Conservation (phyloP, 2,797 vertebrate genomes). For the Scolopax bukidnonensis region DNA sequence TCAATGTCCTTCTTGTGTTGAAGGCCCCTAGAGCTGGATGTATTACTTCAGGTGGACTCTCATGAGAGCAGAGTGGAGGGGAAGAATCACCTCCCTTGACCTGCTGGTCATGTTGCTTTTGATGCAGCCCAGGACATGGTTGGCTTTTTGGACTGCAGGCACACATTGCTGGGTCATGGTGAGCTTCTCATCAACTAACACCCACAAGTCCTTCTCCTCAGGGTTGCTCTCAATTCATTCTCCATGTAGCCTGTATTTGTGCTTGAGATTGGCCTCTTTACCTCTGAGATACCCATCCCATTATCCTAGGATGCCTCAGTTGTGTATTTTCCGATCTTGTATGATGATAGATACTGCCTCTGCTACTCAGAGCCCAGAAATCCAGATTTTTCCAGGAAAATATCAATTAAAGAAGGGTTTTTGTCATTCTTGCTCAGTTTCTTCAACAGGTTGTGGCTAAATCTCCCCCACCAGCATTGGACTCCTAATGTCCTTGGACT, state of each 20-base stretch:
- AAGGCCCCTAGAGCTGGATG: background rate
- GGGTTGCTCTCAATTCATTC: background rate
- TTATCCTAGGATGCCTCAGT: background rate
- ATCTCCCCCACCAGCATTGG: background rate
- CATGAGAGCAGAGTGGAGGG: background rate
- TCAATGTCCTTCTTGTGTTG: background rate
- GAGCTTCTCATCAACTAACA: background rate
- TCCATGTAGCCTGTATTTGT: background rate
- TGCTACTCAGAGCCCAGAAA: background rate
- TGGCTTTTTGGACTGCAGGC: background rate
- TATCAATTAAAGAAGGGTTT: background rate
- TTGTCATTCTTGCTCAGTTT: background rate
- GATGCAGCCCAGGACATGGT: background rate
- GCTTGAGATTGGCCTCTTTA: background rate
- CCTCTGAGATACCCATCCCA: background rate
- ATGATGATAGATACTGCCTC: background rate
- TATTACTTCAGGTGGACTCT: background rate
- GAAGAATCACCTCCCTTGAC: background rate
- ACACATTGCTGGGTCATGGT: background rate
- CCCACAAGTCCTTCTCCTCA: background rate
- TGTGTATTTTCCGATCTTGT: background rate
- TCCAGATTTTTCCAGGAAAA: background rate
- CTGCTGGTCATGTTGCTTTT: background rate
- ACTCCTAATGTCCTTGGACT: background rate
- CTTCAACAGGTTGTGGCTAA: background rate